phyloP scores from a whole-genome alignment of 64 coral and sea anemone species.

The Actinia tenebrosa region DNA sequence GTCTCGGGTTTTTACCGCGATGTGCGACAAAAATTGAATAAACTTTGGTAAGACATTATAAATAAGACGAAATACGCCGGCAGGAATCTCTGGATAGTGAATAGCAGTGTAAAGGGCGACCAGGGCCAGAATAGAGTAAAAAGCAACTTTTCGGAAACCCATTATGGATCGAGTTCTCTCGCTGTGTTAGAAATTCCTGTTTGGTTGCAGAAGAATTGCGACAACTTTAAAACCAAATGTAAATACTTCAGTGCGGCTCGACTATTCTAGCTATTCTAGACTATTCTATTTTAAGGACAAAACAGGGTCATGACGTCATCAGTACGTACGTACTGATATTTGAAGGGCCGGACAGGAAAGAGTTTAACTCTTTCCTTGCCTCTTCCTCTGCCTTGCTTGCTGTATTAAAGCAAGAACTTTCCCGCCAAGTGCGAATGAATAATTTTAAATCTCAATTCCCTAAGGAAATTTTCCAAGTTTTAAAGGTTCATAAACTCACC shows the following conservation, averaged over 20 bases:
- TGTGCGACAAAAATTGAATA: slow-evolving; percentile 33
- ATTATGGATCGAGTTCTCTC: background rate
- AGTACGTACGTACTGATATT: no score
- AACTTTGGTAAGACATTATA: slow-evolving; percentile 21
- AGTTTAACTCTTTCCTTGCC: no score
- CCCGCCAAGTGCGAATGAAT: slow-evolving; percentile 1
- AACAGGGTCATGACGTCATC: no score
- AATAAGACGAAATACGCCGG: background rate
- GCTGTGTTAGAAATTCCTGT: no score
- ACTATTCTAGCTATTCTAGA: background rate
- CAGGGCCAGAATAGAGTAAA: background rate
- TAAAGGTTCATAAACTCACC: background rate
- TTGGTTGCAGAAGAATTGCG: no score
- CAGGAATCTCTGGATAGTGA: background rate
- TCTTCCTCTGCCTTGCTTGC: no score
- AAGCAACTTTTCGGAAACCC: background rate
- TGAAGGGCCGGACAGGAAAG: no score
- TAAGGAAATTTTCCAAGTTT: background rate
- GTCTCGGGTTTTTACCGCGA: slow-evolving; percentile 15
- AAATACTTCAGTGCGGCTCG: background rate
- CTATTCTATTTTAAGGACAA: no score
- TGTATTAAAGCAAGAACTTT: background rate
- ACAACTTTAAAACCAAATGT: background rate
- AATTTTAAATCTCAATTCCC: background rate
- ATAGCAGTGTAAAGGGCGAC: slow-evolving; percentile 23